Evolutionary conservation across 2,888 invertebrate genomes (phyloP), one percentile per base, ranked within the genome.

Genomic region (Empis livida): DNA sequence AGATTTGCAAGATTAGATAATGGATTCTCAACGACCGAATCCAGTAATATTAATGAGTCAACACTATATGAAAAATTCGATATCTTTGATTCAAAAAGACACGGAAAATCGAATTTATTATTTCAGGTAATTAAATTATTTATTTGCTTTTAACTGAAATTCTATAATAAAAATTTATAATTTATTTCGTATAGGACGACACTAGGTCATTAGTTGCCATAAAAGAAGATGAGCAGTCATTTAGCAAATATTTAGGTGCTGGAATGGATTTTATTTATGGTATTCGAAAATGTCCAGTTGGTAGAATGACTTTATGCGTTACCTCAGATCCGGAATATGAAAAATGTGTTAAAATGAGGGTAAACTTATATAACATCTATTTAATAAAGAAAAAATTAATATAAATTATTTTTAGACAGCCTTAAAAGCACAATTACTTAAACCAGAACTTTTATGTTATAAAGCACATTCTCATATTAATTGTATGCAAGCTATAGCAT

Each of bases 311-410:
- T 0, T 66, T 95, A 16, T 96, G 96, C 62, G 87, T 96, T 17
- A 91, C 93, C 1, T 95, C 95, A 0, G 84, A 88, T 48, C 77
- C 81, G 0, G 96, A 96, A 67, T 77, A 88, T 72, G 82, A 83
- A 47, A 96, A 96, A 69, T 96, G 96, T 64, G 72, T 86, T 40
- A 86, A 86, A 68, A 93, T 93, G 92, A 82, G 77, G 75, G 90
- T 89, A 31, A 65, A 74, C 64, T 47, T 37, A 32, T 32, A 13
- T 5, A 13, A 32, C 4, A 32, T 5, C 3, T 32, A 3, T 5
- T 32, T 13, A 9, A 32, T 9, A 8, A 32, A 32, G 4, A 32
- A 9, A n/a, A 8, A 35, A n/a, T 5, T 35, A n/a, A n/a, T 2
- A n/a, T 35, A n/a, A n/a, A 38, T 44, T 43, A 20, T 31, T 52